These are phyloP conservation scores for Onychomys torridus DNA, from an alignment of 2,797 vertebrate genomes.

Conservation along the genomic window DNA sequence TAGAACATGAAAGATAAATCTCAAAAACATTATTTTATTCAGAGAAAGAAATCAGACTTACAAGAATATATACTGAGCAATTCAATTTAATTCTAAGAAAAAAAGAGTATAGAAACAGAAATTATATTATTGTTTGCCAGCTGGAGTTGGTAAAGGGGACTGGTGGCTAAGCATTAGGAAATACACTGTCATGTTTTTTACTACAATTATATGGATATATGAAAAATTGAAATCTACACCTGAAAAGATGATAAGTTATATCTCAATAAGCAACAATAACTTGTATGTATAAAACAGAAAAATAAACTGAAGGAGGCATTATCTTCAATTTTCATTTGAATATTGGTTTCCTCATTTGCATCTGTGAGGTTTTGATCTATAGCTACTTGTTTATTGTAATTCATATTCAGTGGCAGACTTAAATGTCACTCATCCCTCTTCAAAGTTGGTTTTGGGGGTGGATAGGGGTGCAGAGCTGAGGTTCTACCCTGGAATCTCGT, in stretches of 20 bases:
- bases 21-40: background rate
- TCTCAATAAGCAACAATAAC: conserved; percentile 5
- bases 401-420: background rate
- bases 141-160: background rate
- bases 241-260: background rate
- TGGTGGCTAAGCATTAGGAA: background rate
- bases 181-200: background rate
- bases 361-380: background rate
- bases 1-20: background rate
- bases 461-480: background rate
- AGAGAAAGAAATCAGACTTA: conserved; percentile 17
- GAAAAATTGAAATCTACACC: background rate
- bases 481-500: background rate
- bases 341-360: background rate
- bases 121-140: background rate
- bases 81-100: background rate
- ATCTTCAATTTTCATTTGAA: conserved; percentile 18
- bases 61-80: background rate
- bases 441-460: background rate
- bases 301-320: background rate
- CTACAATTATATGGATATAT: background rate
- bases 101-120: background rate
- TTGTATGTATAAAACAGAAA: background rate
- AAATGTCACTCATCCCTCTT: background rate
- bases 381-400: background rate